Percentiles rank a stretch among this genome's conserved stretches.
Evolutionary conservation across 2,888 invertebrate genomes (phyloP).

Genomic region (Drepanosiphum platanoidis): DNA sequence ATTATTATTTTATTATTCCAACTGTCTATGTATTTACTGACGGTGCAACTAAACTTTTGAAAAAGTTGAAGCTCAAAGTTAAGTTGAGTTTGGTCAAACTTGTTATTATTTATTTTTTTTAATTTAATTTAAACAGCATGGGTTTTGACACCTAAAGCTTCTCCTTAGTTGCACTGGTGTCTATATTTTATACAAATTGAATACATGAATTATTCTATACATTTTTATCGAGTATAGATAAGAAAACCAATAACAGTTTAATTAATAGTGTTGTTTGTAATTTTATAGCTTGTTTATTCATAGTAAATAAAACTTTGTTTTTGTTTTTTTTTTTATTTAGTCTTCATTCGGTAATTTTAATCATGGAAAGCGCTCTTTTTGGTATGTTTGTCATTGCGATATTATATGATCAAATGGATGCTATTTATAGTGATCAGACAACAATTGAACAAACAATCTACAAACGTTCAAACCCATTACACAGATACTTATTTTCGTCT

Average conservation of each 20-base stretch:
- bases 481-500: constrained; percentile 53
- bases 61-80: too few species aligned
- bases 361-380: constrained; percentile 84
- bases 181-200: neutral
- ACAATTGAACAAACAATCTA: constrained; percentile 75
- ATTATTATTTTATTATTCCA: neutral
- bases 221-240: neutral
- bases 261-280: neutral
- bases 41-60: neutral
- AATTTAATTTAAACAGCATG: neutral
- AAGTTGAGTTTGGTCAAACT: neutral
- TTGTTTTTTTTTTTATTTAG: constrained; percentile 69
- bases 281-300: neutral
- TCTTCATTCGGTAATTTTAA: constrained; percentile 83
- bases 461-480: constrained; percentile 44
- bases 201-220: neutral
- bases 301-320: neutral
- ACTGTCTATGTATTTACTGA: too few species aligned
- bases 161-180: neutral
- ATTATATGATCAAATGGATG: constrained; percentile 85
- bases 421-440: constrained; percentile 85
- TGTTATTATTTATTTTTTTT: neutral
- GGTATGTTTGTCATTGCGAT: constrained; percentile 89
- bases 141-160: neutral
- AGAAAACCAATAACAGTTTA: neutral